phyloP scores from a whole-genome alignment of 2,888 invertebrate genomes.

The Drosophila algonquin region DNA sequence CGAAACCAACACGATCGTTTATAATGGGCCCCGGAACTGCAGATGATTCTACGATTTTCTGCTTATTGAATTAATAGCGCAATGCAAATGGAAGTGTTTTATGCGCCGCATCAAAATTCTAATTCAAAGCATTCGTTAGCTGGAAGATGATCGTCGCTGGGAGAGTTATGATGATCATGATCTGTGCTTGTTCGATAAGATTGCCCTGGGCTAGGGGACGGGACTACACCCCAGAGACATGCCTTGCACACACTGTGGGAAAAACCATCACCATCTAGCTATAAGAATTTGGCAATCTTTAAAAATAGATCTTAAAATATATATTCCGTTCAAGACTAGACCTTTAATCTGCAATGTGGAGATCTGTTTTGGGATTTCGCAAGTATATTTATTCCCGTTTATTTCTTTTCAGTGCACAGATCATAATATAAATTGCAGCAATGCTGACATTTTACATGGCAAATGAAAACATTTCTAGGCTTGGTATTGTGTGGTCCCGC shows the following conservation, averaged over 20 bases:
- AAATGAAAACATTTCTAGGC: constrained; percentile 73
- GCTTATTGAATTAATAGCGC: constrained; percentile 34
- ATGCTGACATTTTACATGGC: constrained; percentile 74
- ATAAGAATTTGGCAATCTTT: too few species aligned
- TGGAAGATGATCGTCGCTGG: constrained; percentile 23
- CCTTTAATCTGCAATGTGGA: neutral
- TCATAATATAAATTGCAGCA: constrained; percentile 41
- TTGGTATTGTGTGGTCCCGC: constrained; percentile 51
- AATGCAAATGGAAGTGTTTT: constrained; percentile 31
- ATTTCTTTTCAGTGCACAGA: constrained; percentile 1
- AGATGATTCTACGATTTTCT: constrained; percentile 22
- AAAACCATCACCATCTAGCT: neutral
- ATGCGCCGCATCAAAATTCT: constrained; percentile 57
- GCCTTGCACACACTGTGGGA: neutral
- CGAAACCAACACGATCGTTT: constrained; percentile 30
- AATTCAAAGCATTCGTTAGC: constrained; percentile 59
- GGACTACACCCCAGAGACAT: constrained; percentile 16
- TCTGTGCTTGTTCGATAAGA: neutral
- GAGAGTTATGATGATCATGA: constrained; percentile 2
- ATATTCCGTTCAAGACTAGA: too few species aligned
- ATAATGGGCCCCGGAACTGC: constrained; percentile 19
- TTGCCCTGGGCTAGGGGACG: neutral
- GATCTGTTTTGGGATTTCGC: neutral
- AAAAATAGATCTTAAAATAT: too few species aligned
- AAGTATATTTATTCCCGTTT: neutral